Base-by-base conservation (phyloP, 2,888 invertebrate species). In the Sturmia bella region DNA sequence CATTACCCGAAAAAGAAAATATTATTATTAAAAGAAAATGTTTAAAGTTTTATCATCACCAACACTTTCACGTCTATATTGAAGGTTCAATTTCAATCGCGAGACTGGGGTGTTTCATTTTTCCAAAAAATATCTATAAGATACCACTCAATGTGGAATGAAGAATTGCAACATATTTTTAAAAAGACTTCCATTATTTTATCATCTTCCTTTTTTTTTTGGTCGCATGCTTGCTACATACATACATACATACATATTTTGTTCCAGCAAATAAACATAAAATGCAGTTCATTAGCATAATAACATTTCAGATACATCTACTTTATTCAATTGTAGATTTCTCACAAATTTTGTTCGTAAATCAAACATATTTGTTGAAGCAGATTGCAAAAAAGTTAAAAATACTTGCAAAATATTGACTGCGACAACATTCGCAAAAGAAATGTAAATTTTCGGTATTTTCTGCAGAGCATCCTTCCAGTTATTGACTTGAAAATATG, bases 401-500 rank as follows among this genome's bases (percentile, higher is more conserved):
- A 27, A 43, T 43, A 32, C 27, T 27, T 45, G 3, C 54, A 32
- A 32, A 52, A 48, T 52, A 19, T 15, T 17, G 15, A 21, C 32
- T 32, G 45, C 56, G 13, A 37, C 19, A 54, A 45, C 17, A 52
- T 52, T 66, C 52, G 9, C 7, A 7, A 43, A 41, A 11, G 15
- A 15, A 39, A 21, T 39, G 24, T 2, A 56, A 45, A 56, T n/a
- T 17, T 68, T 17, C 0, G 43, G 15, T 13, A 43, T 68, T 27
- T 17, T 68, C 17, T 17, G 27, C 13, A 41, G 43, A 72, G 61
- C 43, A 27, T 43, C 15, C 19, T 61, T 32, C 12, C 1, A 72
- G 19, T 50, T 72, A 72, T 72, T 72, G 50, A 61, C 56, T 57
- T 2, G 17, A 37, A 41, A 48, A 61, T 61, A n/a, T 43, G 37